Percentiles rank a stretch among this genome's conserved stretches.
Evolutionary conservation across 2,797 vertebrate species (phyloP).

Genomic region (Oryzias dopingdopingensis): DNA sequence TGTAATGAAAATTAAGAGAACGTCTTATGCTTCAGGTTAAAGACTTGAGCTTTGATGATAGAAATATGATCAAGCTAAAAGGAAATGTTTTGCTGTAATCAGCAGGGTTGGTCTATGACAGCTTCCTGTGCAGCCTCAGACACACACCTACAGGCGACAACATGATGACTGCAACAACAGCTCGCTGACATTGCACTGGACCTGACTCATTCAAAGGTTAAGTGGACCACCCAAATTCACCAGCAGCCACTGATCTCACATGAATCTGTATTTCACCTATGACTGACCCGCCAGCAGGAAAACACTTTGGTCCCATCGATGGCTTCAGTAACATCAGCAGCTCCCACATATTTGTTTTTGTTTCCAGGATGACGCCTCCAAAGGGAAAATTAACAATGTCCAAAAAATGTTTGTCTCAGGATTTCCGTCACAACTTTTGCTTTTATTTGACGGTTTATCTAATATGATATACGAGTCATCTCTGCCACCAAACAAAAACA

Average conservation of each 20-base stretch:
- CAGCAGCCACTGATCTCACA: not conserved
- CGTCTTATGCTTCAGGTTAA: too few species aligned
- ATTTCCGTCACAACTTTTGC: not conserved
- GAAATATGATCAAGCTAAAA: too few species aligned
- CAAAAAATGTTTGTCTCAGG: not conserved
- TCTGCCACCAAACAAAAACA: not conserved
- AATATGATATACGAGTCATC: not conserved
- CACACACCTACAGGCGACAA: conserved; percentile 11
- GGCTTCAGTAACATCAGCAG: conserved; percentile 3
- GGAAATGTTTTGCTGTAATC: too few species aligned
- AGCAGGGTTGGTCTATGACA: too few species aligned
- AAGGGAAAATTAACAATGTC: conserved; percentile 6
- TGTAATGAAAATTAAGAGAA: too few species aligned
- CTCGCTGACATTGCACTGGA: conserved; percentile 49
- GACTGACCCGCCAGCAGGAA: conserved; percentile 4
- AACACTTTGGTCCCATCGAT: not conserved
- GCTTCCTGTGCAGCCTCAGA: not conserved
- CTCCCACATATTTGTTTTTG: not conserved
- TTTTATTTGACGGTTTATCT: not conserved
- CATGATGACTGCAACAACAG: conserved; percentile 32
- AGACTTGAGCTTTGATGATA: too few species aligned
- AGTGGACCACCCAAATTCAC: conserved; percentile 24
- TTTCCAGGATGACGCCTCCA: conserved; percentile 13
- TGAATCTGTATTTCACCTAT: conserved; percentile 17
- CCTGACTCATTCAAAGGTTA: conserved; percentile 45